Evolutionary conservation across 2,888 invertebrate genomes (phyloP), one percentile per base, ranked within the genome.

Genomic region (Junonia oenone): DNA sequence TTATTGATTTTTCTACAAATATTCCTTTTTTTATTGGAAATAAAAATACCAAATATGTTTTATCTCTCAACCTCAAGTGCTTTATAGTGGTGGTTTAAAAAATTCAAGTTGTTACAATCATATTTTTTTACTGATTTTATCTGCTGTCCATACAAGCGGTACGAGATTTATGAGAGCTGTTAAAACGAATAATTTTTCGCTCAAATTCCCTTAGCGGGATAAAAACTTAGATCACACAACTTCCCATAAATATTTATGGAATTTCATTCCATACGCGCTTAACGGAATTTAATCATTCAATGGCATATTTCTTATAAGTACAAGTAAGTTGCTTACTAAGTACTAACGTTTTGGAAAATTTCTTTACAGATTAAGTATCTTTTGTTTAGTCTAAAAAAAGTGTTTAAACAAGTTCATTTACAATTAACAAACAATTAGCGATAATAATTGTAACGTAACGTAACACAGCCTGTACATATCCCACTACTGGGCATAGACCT

Each of bases 171-270:
- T 52, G 56, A 61, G 38, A 46, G 47, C 43, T 27, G 45, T 45
- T 51, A 38, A 45, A 58, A 51, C 43, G 35, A 59, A 61, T 57
- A 53, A 61, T 62, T 61, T 55, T 63, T 56, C 63, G 52, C 57
- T 60, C 45, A 57, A 59, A 61, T 61, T 55, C 56, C 33, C 51
- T 49, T 37, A 43, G 27, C 26, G 40, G 33, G 33, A 49, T 35
- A 62, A 64, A 63, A 63, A 60, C 48, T 43, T 15, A 47, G 45
- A 56, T 63, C 52, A 56, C 58, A 59, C 55, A 61, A 59, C 50
- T 40, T 38, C 14, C 38, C 31, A 61, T 63, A 35, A 61, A 62
- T 63, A 64, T 65, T 64, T 55, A 65, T 64, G 47, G 47, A 45
- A 49, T 31, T 49, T 48, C 49, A 58, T 56, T 47, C 45, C 55